phyloP scores from a whole-genome alignment of 1,140 invertebrate genomes.

The Lepidurus couesii region DNA sequence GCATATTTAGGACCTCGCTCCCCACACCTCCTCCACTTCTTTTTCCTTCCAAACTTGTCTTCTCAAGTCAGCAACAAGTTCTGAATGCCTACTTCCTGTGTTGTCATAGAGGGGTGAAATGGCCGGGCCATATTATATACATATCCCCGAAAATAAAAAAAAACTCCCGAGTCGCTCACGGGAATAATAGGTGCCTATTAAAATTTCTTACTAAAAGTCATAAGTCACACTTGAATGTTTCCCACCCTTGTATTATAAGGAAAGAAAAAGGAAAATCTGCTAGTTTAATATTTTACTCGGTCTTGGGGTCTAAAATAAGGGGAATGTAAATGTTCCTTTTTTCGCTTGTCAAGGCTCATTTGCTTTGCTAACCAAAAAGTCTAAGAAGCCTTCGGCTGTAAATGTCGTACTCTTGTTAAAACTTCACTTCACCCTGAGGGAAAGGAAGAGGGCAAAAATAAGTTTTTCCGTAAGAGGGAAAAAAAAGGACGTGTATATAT shows the following conservation, averaged over 20 bases:
- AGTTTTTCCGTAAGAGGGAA: background rate
- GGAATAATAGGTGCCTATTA: background rate
- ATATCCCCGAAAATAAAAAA: background rate
- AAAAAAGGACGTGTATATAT: background rate
- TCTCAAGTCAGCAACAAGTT: background rate
- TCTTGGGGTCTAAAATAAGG: background rate
- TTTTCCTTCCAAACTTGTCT: background rate
- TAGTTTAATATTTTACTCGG: background rate
- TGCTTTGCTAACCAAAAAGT: constrained; percentile 14
- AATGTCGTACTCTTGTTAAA: constrained; percentile 9
- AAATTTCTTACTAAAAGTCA: constrained; percentile 1
- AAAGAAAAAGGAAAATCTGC: background rate
- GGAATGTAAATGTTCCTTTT: background rate
- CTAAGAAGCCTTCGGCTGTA: constrained; percentile 8
- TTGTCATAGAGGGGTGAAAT: background rate
- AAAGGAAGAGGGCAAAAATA: background rate
- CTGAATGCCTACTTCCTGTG: constrained; percentile 1
- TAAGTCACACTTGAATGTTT: constrained; percentile 8
- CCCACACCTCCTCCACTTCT: background rate
- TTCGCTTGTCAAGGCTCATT: background rate
- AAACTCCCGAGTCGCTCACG: background rate
- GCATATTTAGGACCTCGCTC: background rate
- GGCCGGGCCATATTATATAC: background rate
- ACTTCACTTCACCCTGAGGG: background rate
- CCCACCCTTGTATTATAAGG: background rate